These are phyloP conservation scores for Coregonus suidteri DNA, from an alignment of 2,797 vertebrate genomes.

Conservation along the genomic window DNA sequence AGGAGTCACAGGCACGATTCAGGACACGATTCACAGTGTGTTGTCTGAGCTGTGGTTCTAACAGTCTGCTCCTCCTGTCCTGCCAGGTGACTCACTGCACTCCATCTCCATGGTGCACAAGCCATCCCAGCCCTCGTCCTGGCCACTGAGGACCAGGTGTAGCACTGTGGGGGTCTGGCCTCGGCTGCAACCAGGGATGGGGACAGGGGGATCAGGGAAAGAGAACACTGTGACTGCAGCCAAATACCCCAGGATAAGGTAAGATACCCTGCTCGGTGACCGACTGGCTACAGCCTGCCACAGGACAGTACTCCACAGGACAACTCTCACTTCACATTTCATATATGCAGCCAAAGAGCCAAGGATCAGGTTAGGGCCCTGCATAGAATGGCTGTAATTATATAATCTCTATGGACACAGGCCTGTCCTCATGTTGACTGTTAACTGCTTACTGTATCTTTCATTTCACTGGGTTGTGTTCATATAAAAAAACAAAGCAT, in stretches of 20 bases:
- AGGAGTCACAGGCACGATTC: background rate
- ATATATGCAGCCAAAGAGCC: background rate
- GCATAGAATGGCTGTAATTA: background rate
- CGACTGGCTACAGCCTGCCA: slow-evolving; percentile 14
- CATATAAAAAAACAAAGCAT: background rate
- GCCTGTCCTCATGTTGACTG: background rate
- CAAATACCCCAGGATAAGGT: slow-evolving; percentile 54
- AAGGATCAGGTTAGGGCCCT: background rate
- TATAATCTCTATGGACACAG: background rate
- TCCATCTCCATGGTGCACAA: slow-evolving; percentile 22
- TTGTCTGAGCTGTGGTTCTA: background rate
- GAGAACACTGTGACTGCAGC: background rate
- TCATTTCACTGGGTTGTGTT: background rate
- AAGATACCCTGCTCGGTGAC: slow-evolving; percentile 28
- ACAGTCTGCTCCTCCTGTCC: slow-evolving; percentile 1
- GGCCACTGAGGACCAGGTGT: slow-evolving; percentile 30
- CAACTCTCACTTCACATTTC: too few species aligned
- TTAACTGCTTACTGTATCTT: background rate
- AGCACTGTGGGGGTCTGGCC: slow-evolving; percentile 13
- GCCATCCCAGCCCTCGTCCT: slow-evolving; percentile 7
- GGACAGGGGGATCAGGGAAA: background rate
- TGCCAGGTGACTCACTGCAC: slow-evolving; percentile 41
- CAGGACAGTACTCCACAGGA: too few species aligned
- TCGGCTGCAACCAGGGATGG: slow-evolving; percentile 22
- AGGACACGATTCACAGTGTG: background rate